Evolutionary conservation across 2,888 invertebrate genomes (phyloP).

Genomic region (Pachydiplax longipennis): DNA sequence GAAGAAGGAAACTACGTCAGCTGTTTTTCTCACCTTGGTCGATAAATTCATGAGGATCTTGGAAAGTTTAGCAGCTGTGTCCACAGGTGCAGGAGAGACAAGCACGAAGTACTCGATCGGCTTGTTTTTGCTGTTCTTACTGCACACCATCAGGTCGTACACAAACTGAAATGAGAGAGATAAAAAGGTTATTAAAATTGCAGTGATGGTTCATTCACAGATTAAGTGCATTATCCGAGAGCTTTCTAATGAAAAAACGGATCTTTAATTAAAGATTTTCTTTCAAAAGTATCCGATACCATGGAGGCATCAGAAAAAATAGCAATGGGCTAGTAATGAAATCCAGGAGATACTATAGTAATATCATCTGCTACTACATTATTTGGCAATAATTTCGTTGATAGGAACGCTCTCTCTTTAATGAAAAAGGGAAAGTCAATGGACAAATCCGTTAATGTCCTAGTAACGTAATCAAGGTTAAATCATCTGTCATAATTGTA

Average conservation of each 20-base stretch:
- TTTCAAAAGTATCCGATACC: too few species aligned
- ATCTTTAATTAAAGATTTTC: too few species aligned
- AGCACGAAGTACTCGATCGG: conserved; percentile 97
- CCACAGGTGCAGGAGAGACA: conserved; percentile 98
- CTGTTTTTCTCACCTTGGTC: conserved; percentile 70
- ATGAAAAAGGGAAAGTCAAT: too few species aligned
- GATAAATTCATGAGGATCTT: conserved; percentile 88
- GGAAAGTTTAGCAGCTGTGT: conserved; percentile 97
- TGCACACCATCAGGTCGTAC: conserved; percentile 97
- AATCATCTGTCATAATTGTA: too few species aligned
- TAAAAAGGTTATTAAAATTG: neutral
- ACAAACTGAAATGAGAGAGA: conserved; percentile 72
- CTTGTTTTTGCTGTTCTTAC: conserved; percentile 93
- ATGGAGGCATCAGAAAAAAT: too few species aligned
- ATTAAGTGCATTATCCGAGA: neutral
- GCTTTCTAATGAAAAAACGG: neutral
- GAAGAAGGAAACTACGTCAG: neutral
- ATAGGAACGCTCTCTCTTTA: too few species aligned
- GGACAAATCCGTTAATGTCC: too few species aligned
- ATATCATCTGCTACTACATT: too few species aligned
- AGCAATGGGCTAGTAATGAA: too few species aligned
- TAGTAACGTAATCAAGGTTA: too few species aligned
- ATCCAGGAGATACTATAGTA: too few species aligned
- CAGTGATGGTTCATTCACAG: neutral
- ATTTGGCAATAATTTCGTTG: too few species aligned